phyloP scores from a whole-genome alignment of 2,797 vertebrate species.

The Sebastes alutus region DNA sequence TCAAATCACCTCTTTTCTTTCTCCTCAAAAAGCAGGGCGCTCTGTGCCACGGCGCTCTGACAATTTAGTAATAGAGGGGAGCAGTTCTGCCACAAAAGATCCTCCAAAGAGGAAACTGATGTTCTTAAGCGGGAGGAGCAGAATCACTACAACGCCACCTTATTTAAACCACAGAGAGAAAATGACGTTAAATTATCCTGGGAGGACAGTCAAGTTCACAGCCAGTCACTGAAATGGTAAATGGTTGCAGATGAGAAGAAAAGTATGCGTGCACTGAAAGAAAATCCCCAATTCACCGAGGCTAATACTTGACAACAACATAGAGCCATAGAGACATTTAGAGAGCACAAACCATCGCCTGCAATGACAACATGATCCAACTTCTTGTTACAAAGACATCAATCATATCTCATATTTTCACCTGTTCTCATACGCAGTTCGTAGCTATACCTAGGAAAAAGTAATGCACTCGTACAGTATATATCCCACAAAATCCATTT shows the following conservation, averaged over 20 bases:
- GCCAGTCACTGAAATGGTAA: constrained; percentile 21
- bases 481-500: too few species aligned
- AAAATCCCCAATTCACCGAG: background rate
- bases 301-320: constrained; percentile 7
- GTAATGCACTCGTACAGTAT: too few species aligned
- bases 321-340: background rate
- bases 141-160: constrained; percentile 8
- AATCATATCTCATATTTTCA: background rate
- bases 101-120: constrained; percentile 16
- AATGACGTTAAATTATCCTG: constrained; percentile 38
- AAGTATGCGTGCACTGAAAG: background rate
- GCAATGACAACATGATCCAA: background rate
- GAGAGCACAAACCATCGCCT: background rate
- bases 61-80: constrained; percentile 35
- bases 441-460: too few species aligned
- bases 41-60: constrained; percentile 7
- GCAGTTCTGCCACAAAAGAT: constrained; percentile 32
- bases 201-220: constrained; percentile 29
- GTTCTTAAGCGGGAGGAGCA: constrained; percentile 15
- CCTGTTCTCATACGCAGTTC: too few species aligned
- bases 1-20: constrained; percentile 47
- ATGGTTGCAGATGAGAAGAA: constrained; percentile 16
- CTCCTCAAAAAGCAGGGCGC: constrained; percentile 9
- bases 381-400: background rate
- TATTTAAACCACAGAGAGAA: constrained; percentile 22